A percentile compares a stretch with the other conserved stretches of the same genome.
phyloP scores from a whole-genome alignment of 2,797 vertebrate genomes.

The Anniella stebbinsi region DNA sequence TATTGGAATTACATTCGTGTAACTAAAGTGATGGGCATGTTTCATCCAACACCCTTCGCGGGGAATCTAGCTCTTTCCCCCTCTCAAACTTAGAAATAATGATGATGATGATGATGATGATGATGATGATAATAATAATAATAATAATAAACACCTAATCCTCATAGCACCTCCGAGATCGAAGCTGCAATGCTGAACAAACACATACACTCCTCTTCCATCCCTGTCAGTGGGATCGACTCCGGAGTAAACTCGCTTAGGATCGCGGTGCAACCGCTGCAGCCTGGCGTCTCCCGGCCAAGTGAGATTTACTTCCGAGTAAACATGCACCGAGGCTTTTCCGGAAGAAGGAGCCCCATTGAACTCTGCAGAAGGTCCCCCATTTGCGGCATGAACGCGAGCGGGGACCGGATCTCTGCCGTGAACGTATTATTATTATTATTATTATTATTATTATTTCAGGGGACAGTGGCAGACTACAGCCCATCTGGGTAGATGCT shows the following conservation, averaged over 20 bases:
- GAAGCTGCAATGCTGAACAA: background rate
- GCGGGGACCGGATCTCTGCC: background rate
- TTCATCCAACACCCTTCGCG: background rate
- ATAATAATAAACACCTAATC: too few species aligned
- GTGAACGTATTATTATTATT: too few species aligned
- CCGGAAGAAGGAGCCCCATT: background rate
- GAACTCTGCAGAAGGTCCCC: background rate
- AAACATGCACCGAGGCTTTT: background rate
- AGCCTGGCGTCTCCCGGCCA: background rate
- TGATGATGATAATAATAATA: too few species aligned
- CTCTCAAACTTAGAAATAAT: too few species aligned
- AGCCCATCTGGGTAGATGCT: background rate
- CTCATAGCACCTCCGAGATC: too few species aligned
- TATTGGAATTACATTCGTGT: background rate
- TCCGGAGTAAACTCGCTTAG: background rate
- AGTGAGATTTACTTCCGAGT: background rate
- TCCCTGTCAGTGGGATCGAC: background rate
- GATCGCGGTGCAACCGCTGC: background rate
- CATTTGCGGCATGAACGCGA: background rate
- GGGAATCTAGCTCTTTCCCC: too few species aligned
- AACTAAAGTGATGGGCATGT: background rate
- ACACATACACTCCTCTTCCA: background rate
- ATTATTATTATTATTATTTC: too few species aligned
- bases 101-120: too few species aligned
- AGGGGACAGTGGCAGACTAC: background rate